Percentiles rank a stretch among this genome's conserved stretches.
These are phyloP conservation scores for Menura novaehollandiae DNA, from an alignment of 2,113 vertebrate species.

Conservation along the genomic window DNA sequence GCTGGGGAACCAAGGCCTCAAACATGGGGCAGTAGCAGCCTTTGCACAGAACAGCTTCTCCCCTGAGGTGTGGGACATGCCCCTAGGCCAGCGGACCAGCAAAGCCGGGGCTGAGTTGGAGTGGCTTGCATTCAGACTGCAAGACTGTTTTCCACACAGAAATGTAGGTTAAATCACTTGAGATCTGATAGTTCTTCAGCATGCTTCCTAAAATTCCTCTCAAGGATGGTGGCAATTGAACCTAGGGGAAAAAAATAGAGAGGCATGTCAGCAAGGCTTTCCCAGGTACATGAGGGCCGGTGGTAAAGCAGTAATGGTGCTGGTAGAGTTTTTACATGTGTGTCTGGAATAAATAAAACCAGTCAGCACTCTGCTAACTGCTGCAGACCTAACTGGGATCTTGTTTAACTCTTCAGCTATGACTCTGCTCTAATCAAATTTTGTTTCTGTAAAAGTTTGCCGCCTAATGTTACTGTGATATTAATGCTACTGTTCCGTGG, in stretches of 20 bases:
- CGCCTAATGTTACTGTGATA: not conserved
- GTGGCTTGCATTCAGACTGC: not conserved
- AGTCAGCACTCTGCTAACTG: not conserved
- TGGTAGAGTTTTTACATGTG: not conserved
- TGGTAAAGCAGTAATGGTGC: not conserved
- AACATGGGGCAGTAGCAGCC: not conserved
- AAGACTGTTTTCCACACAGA: not conserved
- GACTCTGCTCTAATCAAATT: not conserved
- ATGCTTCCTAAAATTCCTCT: not conserved
- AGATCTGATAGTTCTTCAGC: not conserved
- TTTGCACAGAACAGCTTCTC: not conserved
- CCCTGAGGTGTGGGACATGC: not conserved
- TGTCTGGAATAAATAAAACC: not conserved
- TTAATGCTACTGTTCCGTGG: not conserved
- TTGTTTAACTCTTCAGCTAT: not conserved
- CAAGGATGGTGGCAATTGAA: not conserved
- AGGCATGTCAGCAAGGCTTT: not conserved
- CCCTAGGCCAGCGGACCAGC: not conserved
- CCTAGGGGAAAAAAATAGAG: not conserved
- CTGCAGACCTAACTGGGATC: not conserved
- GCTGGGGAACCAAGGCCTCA: not conserved
- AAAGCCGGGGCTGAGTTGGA: not conserved
- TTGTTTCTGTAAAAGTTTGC: not conserved
- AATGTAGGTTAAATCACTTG: slow-evolving; percentile 1
- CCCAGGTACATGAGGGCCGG: not conserved